phyloP scores from a whole-genome alignment of 2,797 vertebrate genomes.

The Podarcis siculus region DNA sequence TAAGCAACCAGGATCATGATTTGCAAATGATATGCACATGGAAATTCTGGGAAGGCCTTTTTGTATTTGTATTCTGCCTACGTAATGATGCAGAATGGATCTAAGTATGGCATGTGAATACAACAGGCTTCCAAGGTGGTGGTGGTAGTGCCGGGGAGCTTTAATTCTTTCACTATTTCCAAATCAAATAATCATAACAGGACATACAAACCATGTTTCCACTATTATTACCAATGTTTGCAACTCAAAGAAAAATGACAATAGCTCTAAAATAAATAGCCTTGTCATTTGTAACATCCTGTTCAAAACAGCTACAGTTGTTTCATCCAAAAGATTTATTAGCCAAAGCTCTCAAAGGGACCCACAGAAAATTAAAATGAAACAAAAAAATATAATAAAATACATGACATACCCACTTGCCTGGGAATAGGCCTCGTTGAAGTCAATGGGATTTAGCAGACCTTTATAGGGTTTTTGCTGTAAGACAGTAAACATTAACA shows the following conservation, averaged over 20 bases:
- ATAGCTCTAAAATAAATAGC: background rate
- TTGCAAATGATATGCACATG: conserved; percentile 22
- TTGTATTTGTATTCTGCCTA: background rate
- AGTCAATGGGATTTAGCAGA: background rate
- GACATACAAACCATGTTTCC: background rate
- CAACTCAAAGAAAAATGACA: background rate
- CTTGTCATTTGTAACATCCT: background rate
- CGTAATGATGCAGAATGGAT: background rate
- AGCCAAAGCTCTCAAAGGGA: background rate
- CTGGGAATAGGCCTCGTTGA: background rate
- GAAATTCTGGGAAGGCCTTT: background rate
- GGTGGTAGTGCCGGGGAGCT: background rate
- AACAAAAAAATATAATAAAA: background rate
- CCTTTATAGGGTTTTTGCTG: background rate
- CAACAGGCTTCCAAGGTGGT: background rate
- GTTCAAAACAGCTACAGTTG: background rate
- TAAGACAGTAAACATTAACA: background rate
- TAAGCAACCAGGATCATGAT: background rate
- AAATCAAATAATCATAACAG: background rate
- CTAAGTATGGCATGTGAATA: background rate
- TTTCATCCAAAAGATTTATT: background rate
- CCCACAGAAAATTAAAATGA: background rate
- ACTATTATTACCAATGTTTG: background rate
- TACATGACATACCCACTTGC: background rate
- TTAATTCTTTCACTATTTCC: conserved; percentile 24